Evolutionary conservation across 2,888 invertebrate species (phyloP).

Genomic region (Endotricha flammealis): DNA sequence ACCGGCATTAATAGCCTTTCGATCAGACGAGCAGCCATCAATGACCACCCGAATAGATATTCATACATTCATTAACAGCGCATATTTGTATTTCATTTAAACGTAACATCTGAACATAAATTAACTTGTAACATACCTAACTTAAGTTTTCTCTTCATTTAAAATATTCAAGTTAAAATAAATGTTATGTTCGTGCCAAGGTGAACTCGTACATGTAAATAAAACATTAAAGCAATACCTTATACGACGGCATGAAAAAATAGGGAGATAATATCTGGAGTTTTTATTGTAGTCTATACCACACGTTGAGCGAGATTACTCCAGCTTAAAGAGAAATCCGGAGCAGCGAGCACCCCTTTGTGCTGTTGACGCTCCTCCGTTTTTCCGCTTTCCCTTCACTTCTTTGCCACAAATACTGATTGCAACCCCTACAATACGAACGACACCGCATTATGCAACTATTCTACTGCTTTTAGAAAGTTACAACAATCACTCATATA

Average conservation of each 20-base stretch:
- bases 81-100: background rate
- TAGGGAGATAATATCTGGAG: slow-evolving; percentile 15
- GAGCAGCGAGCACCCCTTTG: slow-evolving; percentile 43
- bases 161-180: background rate
- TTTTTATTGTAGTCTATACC: slow-evolving; percentile 33
- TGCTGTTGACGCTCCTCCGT: slow-evolving; percentile 46
- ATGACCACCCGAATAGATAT: too few species aligned
- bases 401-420: slow-evolving; percentile 49
- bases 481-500: background rate
- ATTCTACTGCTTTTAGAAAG: background rate
- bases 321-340: slow-evolving; percentile 43
- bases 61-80: background rate
- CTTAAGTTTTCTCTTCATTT: background rate
- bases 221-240: background rate
- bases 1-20: too few species aligned
- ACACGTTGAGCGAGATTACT: slow-evolving; percentile 43
- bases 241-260: background rate
- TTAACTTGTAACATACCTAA: background rate
- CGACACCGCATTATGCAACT: slow-evolving; percentile 4
- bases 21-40: too few species aligned
- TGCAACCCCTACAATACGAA: slow-evolving; percentile 30
- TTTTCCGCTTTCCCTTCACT: slow-evolving; percentile 41
- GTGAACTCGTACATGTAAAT: background rate
- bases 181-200: slow-evolving; percentile 5
- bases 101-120: background rate